Base-by-base conservation (phyloP, 1,140 invertebrate species). In the Leptopilina boulardi region DNA sequence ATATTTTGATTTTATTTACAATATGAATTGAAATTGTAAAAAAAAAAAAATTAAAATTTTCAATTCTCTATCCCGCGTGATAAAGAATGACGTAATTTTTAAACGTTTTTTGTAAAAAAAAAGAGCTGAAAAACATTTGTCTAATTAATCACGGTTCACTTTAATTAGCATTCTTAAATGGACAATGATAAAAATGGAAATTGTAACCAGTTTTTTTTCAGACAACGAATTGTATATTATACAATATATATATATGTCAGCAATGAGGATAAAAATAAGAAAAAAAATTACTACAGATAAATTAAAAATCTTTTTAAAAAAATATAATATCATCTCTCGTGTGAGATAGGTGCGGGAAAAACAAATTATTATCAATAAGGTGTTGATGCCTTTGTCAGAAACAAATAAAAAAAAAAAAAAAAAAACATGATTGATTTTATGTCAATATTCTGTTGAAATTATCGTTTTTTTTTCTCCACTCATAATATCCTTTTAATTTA, bases 361-460 rank as follows among this genome's bases (percentile, higher is more conserved):
- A 10, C 59, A 23, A 66, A 66, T 66, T 66, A 66, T 23, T 54
- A 9, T n/a, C 19, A 54, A 30, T 9, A n/a, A 51, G n/a, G 47
- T 51, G n/a, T 51, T 66, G 59, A 23, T 23, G 59, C 56, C 59
- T 66, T 30, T 66, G 26, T 23, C 59, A 3, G 23, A n/a, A 3
- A 13, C 11, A 66, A 66, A 66, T 66, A 66, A 66, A n/a, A n/a
- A n/a, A n/a, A n/a, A n/a, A n/a, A n/a, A n/a, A n/a, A n/a, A n/a
- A n/a, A n/a, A n/a, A 66, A 30, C 59, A 66, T 66, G 26, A 66
- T 66, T 66, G 59, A 30, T 66, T 8, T 38, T 30, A 9, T 30
- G 59, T 26, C 26, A 66, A 66, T 66, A 66, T 34, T n/a, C 23
- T 66, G 21, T 66, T 66, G 11, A 66, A 38, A 38, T 38, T n/a